phyloP scores from a whole-genome alignment of 2,797 vertebrate species.

The Columba guinea region DNA sequence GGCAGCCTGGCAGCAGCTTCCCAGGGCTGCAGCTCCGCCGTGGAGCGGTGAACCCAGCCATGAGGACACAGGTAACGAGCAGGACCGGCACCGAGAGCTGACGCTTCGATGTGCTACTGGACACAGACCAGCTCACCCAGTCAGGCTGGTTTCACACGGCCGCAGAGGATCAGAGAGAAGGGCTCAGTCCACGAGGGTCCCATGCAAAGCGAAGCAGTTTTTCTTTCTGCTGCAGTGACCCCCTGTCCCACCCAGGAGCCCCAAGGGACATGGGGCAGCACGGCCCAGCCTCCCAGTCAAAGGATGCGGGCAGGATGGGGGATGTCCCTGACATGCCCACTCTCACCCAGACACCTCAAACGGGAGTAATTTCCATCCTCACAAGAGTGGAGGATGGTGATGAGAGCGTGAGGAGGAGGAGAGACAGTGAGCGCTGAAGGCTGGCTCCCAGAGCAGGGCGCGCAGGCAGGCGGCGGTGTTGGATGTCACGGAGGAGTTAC shows the following conservation, averaged over 20 bases:
- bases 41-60: accelerated
- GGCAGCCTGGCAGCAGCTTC: background rate
- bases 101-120: accelerated
- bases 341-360: background rate
- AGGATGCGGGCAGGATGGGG: background rate
- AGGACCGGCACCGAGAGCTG: background rate
- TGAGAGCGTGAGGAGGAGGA: background rate
- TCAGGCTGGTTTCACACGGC: background rate
- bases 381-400: accelerated
- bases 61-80: background rate
- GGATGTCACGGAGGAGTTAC: background rate
- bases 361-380: background rate
- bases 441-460: background rate
- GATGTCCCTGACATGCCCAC: background rate
- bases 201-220: background rate
- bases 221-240: background rate
- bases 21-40: background rate
- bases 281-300: background rate
- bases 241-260: background rate
- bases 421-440: background rate
- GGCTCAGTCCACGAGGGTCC: background rate
- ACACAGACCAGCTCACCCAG: background rate
- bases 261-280: accelerated
- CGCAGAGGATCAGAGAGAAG: accelerated
- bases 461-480: background rate